Conservation (phyloP, 2,888 invertebrate genomes). For the Prosopocoilus inquinatus region DNA sequence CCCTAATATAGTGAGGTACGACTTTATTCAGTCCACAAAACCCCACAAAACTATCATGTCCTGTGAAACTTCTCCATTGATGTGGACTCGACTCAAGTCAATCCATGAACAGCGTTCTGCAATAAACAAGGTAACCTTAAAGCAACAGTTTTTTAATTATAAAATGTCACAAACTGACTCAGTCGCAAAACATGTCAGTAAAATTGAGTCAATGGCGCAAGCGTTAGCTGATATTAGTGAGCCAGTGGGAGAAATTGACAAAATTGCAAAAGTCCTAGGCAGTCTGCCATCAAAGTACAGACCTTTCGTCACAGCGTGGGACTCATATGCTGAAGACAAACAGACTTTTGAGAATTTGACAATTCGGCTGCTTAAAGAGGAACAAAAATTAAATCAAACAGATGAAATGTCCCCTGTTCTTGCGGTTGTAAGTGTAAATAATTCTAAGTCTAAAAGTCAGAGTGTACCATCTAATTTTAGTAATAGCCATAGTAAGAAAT, state of each 20-base stretch:
- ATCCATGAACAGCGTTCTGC: slow-evolving; percentile 5
- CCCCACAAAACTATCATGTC: slow-evolving; percentile 1
- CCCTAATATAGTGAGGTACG: too few species aligned
- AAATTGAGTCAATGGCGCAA: too few species aligned
- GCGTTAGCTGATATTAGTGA: neutral
- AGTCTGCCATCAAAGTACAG: slow-evolving; percentile 3
- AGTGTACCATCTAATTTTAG: too few species aligned
- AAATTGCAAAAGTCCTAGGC: slow-evolving; percentile 2
- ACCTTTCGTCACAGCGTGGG: slow-evolving; percentile 22
- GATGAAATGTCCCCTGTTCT: neutral
- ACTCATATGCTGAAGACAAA: slow-evolving; percentile 16
- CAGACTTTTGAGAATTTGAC: slow-evolving; percentile 20
- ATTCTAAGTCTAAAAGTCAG: neutral
- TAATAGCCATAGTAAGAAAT: neutral
- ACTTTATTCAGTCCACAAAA: too few species aligned
- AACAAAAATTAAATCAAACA: slow-evolving; percentile 3
- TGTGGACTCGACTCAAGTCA: slow-evolving; percentile 2
- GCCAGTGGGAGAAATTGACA: neutral
- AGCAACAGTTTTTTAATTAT: slow-evolving; percentile 2
- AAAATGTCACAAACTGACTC: neutral
- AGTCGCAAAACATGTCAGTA: neutral
- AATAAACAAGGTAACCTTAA: neutral
- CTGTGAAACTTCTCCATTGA: neutral
- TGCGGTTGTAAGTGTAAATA: neutral
- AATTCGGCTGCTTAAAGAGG: slow-evolving; percentile 19